Evolutionary conservation across 2,797 vertebrate species (phyloP), one percentile per base, ranked within the genome.

Genomic region (Sebastes itinus): DNA sequence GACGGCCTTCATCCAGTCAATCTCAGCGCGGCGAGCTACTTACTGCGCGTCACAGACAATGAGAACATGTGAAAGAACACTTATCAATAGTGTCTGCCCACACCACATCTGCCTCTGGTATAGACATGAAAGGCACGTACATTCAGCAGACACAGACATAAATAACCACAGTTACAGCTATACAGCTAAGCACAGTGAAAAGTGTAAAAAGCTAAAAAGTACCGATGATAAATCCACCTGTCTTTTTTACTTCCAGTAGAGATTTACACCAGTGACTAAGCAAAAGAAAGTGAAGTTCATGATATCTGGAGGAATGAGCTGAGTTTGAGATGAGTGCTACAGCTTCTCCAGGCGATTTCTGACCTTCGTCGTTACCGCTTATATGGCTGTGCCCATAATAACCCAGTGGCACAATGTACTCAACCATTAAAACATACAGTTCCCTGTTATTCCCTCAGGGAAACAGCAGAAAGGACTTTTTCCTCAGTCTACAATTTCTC

Each of bases 31-130:
- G 72, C 32, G 2, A 68, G 83, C 23, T 54, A 60, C 59, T 69
- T 68, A 28, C 33, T 70, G 61, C 27, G 4, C 46, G 62, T 61
- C 68, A 72, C 23, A 6, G 54, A 77, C 82, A 80, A 66, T 33
- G 60, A 87, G 62, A 35, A 86, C 72, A 80, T 64, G 77, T 66
- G 56, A 81, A 63, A 60, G 73, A 86, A 82, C 66, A 81, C 72
- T 81, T 65, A 88, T 89, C 76, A 82, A 71, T 72, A 84, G 72
- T 84, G 42, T 42, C 61, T 22, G 73, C 85, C 80, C 63, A 87
- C 76, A 58, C 77, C 78, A 87, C 72, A 88, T 84, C 84, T 85
- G 89, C 76, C 78, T 65, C 56, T 5, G 13, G 23, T 20, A 10
- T 72, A 75, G 23, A 87, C 46, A 62, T 66, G 18, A 82, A 72